These are phyloP conservation scores for Phaethornis superciliosus DNA, from an alignment of 2,113 vertebrate species.

Conservation along the genomic window DNA sequence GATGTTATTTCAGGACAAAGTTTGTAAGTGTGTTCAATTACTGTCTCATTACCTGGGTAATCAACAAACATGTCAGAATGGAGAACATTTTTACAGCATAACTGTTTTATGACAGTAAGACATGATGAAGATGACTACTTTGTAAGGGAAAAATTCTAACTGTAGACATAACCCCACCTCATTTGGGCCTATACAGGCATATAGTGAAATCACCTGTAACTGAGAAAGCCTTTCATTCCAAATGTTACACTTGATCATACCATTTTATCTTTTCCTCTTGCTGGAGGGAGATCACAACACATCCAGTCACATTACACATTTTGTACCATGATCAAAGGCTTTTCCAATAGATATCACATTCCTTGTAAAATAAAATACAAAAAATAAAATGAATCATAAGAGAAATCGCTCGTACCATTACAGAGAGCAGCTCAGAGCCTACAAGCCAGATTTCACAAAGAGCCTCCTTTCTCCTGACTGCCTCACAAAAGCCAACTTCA, in stretches of 20 bases:
- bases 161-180: background rate
- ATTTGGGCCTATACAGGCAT: background rate
- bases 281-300: background rate
- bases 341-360: background rate
- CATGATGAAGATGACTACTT: background rate
- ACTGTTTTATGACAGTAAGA: background rate
- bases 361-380: background rate
- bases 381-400: background rate
- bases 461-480: background rate
- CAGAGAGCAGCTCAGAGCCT: background rate
- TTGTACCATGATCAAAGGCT: background rate
- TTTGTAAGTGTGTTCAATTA: background rate
- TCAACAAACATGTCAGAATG: background rate
- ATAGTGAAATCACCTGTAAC: background rate
- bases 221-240: background rate
- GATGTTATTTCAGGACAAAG: background rate
- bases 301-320: background rate
- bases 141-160: background rate
- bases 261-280: background rate
- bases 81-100: background rate
- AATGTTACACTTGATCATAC: background rate
- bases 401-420: background rate
- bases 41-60: background rate
- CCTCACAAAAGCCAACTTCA: background rate
- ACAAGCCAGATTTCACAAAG: background rate